Conservation (phyloP, 2,888 invertebrate genomes). For the Bombyx huttoni region DNA sequence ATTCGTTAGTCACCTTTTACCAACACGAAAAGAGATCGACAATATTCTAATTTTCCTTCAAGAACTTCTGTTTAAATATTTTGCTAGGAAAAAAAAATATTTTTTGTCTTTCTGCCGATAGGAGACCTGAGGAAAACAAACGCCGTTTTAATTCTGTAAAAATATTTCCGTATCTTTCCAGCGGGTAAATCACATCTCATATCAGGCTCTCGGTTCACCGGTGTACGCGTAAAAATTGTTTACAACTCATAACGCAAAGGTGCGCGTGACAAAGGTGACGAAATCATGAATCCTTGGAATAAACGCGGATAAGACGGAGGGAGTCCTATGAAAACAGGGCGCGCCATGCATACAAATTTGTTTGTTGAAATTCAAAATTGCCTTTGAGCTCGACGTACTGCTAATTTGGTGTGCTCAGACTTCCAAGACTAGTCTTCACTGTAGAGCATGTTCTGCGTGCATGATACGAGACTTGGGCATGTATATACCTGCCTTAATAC, state of each 20-base stretch:
- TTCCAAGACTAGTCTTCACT: background rate
- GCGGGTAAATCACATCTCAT: background rate
- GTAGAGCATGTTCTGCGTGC: no score
- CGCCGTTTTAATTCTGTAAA: background rate
- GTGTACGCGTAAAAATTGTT: background rate
- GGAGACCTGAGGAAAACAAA: background rate
- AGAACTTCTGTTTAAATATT: no score
- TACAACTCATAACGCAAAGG: background rate
- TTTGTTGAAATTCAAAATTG: constrained; percentile 38
- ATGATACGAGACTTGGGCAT: no score
- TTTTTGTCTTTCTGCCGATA: no score
- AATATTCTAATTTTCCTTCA: no score
- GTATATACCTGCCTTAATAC: no score
- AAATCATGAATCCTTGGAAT: constrained; percentile 4
- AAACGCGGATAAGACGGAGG: constrained; percentile 29
- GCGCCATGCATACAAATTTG: constrained; percentile 43
- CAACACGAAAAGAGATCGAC: no score
- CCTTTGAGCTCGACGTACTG: constrained; percentile 15
- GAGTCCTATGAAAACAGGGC: constrained; percentile 30
- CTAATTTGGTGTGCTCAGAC: constrained; percentile 12
- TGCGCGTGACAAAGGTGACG: background rate
- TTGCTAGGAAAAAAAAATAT: no score
- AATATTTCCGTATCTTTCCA: background rate
- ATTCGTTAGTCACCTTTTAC: no score
- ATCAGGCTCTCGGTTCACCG: background rate